Evolutionary conservation across 2,888 invertebrate species (phyloP), one percentile per base, ranked within the genome.

Genomic region (Pardosa pseudoannulata): DNA sequence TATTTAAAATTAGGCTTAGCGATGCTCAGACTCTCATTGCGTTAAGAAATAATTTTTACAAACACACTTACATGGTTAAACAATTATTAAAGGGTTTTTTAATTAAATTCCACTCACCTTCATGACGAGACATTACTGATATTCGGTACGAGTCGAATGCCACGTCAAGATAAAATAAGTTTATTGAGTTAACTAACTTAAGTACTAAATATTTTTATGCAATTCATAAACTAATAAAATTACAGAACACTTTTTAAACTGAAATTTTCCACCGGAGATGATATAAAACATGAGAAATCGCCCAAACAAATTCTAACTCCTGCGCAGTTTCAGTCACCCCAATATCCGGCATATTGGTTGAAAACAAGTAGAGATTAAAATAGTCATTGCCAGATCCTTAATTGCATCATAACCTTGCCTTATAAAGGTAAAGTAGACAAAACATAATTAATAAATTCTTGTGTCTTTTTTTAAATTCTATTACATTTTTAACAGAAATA

Each of bases 41-140:
- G 16, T 13, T 13, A 16, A 16, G 41, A 16, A 6, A 2, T 46
- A n/a, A n/a, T n/a, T 46, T 46, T 46, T 16, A 5, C 6, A 46
- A 11, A 11, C 2, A 46, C 16, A 46, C 16, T 46, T 46, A 46
- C 9, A 16, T 46, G 16, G 41, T 6, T 2, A 13, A 13, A 16
- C 16, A 46, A 13, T 1, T 5, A 11, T 46, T 46, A 46, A 56
- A 70, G 62, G 31, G 23, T 50, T 27, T 78, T 65, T 56, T 16
- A 76, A 76, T 70, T 41, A 85, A 88, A 71, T 83, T 75, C 79
- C 50, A 90, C 91, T 90, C 90, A 92, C 92, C 91, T 95, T 96
- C 96, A 96, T 96, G 96, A 94, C 96, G 96, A 95, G 95, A 96
- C 96, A 96, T 96, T 95, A 94, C 91, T 81, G 68, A 73, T 74